Evolutionary conservation across 1,140 invertebrate genomes (phyloP), one percentile per base, ranked within the genome.

Genomic region (Aphelinus certus): DNA sequence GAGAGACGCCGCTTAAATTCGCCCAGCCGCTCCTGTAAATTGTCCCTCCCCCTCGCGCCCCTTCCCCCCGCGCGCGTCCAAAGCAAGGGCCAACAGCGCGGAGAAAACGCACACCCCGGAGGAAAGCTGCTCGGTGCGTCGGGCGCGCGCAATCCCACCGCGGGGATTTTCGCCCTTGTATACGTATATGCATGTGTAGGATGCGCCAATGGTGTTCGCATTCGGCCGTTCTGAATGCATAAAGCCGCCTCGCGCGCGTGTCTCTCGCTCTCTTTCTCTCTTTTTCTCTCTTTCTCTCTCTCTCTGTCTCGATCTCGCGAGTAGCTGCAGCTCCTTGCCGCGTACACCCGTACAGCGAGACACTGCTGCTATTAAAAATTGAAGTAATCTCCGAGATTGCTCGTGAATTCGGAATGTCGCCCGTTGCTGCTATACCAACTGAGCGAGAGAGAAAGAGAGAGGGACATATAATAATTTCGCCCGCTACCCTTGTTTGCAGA

Each of bases 1-100:
- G 26, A 26, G 26, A 71, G 69, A 48, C 49, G 69, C 69, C 51
- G 53, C 63, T 71, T 63, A 71, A 71, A 71, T 63, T 71, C 69
- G 63, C 42, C 69, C 56, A 49, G n/a, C n/a, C 45, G 7, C 49
- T 53, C 49, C 60, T 71, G 60, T 43, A 63, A 63, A 63, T 56
- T 71, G 55, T 71, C 63, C 51, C 0, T 49, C 47, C 45, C 48
- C 26, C 57, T 60, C 55, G 56, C 47, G 45, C 57, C 58, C 2
- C 26, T 57, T 58, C 26, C 26, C 26, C 26, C 26, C 26, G 26
- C 26, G 26, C 26, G 26, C 26, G 26, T 58, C 48, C 42, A 1
- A 67, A 67, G 7, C 46, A 56, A 67, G 56, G 9, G 51, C 1
- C 26, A 45, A 26, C 65, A 45, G 4, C 42, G 6, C 51, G 53